phyloP scores from a whole-genome alignment of 2,888 invertebrate species.

The Atrina japonica region DNA sequence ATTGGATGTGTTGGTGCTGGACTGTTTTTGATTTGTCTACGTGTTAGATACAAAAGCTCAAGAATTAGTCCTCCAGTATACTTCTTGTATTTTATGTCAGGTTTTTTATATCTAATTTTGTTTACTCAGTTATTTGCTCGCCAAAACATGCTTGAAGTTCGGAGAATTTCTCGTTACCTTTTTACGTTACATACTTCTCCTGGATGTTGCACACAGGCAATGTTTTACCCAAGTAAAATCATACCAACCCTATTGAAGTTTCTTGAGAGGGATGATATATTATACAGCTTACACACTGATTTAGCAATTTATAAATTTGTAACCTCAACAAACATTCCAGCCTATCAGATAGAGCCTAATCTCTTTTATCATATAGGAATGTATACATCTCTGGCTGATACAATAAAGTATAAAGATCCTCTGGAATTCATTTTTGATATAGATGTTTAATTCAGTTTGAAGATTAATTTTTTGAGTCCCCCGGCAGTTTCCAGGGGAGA shows the following conservation, averaged over 20 bases:
- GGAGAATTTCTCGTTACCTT: constrained; percentile 65
- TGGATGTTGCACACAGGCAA: constrained; percentile 78
- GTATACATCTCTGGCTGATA: constrained; percentile 65
- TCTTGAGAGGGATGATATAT: constrained; percentile 51
- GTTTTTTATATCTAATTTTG: constrained; percentile 52
- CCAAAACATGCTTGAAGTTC: constrained; percentile 69
- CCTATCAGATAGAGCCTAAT: constrained; percentile 73
- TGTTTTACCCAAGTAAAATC: constrained; percentile 68
- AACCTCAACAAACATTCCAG: constrained; percentile 43
- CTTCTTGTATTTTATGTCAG: constrained; percentile 48
- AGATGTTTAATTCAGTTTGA: too few species aligned
- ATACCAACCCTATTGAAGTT: constrained; percentile 56
- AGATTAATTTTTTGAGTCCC: too few species aligned
- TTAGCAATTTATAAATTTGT: constrained; percentile 68
- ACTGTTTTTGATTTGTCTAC: constrained; percentile 29
- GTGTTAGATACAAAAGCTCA: constrained; percentile 9
- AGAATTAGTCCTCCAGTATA: constrained; percentile 25
- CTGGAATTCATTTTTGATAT: constrained; percentile 56
- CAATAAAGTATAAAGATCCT: constrained; percentile 48
- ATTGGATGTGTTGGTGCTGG: constrained; percentile 61
- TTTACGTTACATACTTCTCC: constrained; percentile 69
- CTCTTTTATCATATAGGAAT: constrained; percentile 75
- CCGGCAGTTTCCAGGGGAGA: too few species aligned
- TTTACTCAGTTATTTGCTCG: constrained; percentile 62
- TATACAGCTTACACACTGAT: constrained; percentile 65